These are phyloP conservation scores for Petrocephalus zakoni DNA, from an alignment of 2,113 vertebrate genomes.

Conservation along the genomic window DNA sequence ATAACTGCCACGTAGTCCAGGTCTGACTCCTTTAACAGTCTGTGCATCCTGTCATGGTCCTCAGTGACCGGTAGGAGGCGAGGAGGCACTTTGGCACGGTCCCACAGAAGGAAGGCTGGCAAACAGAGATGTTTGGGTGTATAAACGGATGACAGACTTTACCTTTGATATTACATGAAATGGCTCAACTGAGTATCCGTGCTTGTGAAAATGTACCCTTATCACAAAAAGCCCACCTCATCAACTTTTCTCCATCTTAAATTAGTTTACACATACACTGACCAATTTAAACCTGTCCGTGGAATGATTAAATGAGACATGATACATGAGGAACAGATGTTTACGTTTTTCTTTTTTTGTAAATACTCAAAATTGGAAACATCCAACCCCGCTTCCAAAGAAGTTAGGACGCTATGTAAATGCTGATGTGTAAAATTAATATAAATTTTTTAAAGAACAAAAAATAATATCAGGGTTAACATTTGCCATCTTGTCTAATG, in stretches of 20 bases:
- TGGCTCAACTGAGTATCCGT: not conserved
- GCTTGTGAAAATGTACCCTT: not conserved
- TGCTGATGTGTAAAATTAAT: no score
- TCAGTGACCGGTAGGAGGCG: slow-evolving; percentile 66
- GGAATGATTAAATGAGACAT: no score
- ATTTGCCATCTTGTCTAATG: not conserved
- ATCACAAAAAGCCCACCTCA: not conserved
- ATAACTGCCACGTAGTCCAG: slow-evolving; percentile 80
- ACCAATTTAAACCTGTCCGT: no score
- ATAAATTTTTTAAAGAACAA: no score
- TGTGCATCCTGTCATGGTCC: slow-evolving; percentile 82
- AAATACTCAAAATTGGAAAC: not conserved
- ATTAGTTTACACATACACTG: not conserved
- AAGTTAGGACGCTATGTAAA: not conserved
- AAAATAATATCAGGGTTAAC: not conserved
- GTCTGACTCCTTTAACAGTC: slow-evolving; percentile 66
- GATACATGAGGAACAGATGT: no score
- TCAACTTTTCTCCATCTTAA: not conserved
- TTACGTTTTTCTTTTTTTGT: not conserved
- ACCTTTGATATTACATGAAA: not conserved
- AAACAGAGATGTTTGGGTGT: not conserved
- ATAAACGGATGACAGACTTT: not conserved
- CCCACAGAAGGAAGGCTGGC: slow-evolving; percentile 83
- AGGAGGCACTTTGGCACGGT: slow-evolving; percentile 72
- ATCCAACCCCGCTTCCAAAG: not conserved